Evolutionary conservation across 53 echinoderm and acorn worm genomes (phyloP).

Genomic region (Paracentrotus lividus): DNA sequence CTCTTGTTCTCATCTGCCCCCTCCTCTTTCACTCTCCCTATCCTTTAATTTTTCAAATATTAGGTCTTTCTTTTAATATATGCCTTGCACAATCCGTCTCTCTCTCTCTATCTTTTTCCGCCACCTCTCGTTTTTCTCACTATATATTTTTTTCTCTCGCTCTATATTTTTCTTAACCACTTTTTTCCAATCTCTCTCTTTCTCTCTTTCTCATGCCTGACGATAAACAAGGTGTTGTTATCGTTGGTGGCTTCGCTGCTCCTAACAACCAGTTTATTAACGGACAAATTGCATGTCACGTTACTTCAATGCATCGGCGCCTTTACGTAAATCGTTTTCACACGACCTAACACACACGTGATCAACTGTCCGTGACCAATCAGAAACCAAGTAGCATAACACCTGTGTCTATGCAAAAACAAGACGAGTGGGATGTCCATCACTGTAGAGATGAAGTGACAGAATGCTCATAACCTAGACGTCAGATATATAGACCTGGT

Average conservation of each 20-base stretch:
- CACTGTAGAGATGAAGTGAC: not conserved
- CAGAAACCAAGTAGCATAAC: not conserved
- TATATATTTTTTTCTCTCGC: not conserved
- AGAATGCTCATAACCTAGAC: not conserved
- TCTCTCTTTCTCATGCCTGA: not conserved
- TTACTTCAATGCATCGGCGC: not conserved
- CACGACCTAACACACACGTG: conserved; percentile 23
- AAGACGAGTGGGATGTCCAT: not conserved
- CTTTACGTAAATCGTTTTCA: conserved; percentile 52
- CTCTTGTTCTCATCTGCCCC: not conserved
- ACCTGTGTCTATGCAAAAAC: not conserved
- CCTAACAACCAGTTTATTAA: conserved; percentile 2
- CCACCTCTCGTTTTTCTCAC: not conserved
- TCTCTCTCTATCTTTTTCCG: not conserved
- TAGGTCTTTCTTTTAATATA: not conserved
- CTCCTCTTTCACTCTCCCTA: not conserved
- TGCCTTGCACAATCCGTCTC: not conserved
- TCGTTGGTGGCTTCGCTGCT: not conserved
- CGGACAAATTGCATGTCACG: conserved; percentile 10
- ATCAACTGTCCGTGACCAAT: conserved; percentile 45
- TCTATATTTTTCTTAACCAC: too few relatives aligned
- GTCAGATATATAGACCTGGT: not conserved
- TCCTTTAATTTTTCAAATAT: not conserved
- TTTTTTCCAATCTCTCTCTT: not conserved
- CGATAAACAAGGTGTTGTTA: conserved; percentile 41